These are phyloP conservation scores for Siniperca obscura DNA, from an alignment of 2,797 vertebrate genomes.

Conservation along the genomic window DNA sequence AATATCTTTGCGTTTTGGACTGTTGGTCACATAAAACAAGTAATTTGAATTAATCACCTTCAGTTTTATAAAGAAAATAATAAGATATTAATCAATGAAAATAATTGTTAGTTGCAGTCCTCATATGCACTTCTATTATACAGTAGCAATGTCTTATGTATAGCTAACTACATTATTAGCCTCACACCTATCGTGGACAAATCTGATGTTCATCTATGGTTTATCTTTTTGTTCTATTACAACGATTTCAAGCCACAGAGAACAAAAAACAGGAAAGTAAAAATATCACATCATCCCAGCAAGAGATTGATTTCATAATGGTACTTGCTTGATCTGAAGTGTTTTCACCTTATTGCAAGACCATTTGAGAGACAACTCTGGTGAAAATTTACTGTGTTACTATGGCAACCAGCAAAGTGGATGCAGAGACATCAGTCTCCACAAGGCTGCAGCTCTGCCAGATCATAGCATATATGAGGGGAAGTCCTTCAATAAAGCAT, in stretches of 20 bases:
- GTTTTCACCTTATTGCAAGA: conserved; percentile 46
- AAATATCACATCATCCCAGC: neutral
- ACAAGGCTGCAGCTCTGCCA: conserved; percentile 47
- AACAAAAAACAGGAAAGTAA: conserved; percentile 1
- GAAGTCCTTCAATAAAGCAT: conserved; percentile 45
- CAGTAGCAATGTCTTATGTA: neutral
- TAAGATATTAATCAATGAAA: neutral
- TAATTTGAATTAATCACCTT: neutral
- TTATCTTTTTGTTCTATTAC: neutral
- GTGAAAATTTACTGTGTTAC: conserved; percentile 59
- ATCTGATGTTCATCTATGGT: neutral
- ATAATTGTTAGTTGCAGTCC: neutral
- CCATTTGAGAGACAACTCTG: conserved; percentile 44
- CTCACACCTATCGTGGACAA: neutral
- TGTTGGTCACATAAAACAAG: neutral
- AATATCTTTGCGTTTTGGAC: neutral
- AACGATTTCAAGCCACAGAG: neutral
- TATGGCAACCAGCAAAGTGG: conserved; percentile 73
- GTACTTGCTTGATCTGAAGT: conserved; percentile 44
- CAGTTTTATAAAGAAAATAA: neutral
- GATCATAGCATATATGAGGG: conserved; percentile 17
- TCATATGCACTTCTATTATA: neutral
- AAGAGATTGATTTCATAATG: conserved; percentile 44
- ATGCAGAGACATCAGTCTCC: conserved; percentile 63
- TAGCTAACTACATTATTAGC: neutral